Evolutionary conservation across 2,113 vertebrate genomes (phyloP), one percentile per base, ranked within the genome.

Genomic region (Mobula hypostoma): DNA sequence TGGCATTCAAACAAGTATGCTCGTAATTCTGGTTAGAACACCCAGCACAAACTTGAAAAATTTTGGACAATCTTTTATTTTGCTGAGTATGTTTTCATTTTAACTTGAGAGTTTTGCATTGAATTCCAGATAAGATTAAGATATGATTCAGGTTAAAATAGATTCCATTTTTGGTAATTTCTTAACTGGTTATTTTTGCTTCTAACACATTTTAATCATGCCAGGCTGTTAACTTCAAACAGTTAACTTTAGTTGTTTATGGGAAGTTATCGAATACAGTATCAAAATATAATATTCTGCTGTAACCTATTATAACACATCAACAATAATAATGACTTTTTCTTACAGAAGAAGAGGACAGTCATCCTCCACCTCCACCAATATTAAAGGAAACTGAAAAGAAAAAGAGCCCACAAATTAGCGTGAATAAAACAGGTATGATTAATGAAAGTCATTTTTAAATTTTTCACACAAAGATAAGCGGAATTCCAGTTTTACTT

Each of bases 281-380:
- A 58, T 11, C 27, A 11, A n/a, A 66, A 66, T 32, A 90, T 90
- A 29, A 66, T 14, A 63, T 32, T 90, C 29, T 12, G 32, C 29
- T 66, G 12, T 48, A 74, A 76, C 11, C 17, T 70, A 17, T 72
- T 8, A 92, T 92, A 92, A 66, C 24, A 12, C n/a, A 90, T 68
- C 19, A 32, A 90, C n/a, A 21, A 93, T 74, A 11, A 27, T 36
- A 48, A 74, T 76, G 40, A 36, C 8, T 92, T 93, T 76, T 29
- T 72, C 12, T 5, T 74, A 74, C 70, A 93, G 91, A 93, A 93
- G 91, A 93, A 76, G 91, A 93, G 36, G 11, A 93, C 11, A 56
- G 74, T 93, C 74, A 40, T 14, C 19, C 40, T 74, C 36, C 14
- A 56, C 24, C 68, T 76, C 36, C 5, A 76, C 19, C 91, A 76